A percentile compares a stretch with the other conserved stretches of the same genome.
phyloP scores from a whole-genome alignment of 2,797 vertebrate genomes.

The Echiichthys vipera region DNA sequence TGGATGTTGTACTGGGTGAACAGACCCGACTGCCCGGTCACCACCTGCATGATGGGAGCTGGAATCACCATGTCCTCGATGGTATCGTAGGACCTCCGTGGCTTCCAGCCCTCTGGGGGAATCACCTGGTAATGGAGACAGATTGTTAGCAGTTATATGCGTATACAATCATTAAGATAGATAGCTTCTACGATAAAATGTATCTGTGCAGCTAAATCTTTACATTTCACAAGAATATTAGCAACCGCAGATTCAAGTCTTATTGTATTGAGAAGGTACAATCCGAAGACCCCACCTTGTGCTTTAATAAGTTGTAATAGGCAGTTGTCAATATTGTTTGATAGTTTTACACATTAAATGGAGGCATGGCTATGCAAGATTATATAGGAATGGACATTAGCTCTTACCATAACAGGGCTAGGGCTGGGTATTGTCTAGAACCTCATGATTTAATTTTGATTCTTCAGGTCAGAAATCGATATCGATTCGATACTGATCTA shows the following conservation, averaged over 20 bases:
- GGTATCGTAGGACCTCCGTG: slow-evolving; percentile 91
- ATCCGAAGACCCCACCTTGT: background rate
- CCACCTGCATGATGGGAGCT: slow-evolving; percentile 96
- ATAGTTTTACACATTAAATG: background rate
- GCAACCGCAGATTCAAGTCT: background rate
- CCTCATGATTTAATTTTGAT: no score
- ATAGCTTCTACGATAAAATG: background rate
- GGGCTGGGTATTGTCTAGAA: no score
- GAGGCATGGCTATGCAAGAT: background rate
- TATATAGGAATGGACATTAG: background rate
- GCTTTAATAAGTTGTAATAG: background rate
- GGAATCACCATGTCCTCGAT: slow-evolving; percentile 97
- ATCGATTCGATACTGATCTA: no score
- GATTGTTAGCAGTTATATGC: background rate
- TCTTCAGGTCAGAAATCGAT: no score
- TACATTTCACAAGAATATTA: background rate
- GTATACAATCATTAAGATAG: background rate
- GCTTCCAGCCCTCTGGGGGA: slow-evolving; percentile 97
- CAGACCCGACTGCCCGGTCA: slow-evolving; percentile 97
- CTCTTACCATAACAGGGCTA: background rate
- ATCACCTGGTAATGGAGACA: slow-evolving; percentile 85
- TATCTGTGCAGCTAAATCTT: background rate
- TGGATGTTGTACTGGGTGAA: slow-evolving; percentile 99
- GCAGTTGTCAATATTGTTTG: background rate
- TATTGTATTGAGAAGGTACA: background rate